Conservation (phyloP, 2,888 invertebrate genomes). For the Cerceris rybyensis region DNA sequence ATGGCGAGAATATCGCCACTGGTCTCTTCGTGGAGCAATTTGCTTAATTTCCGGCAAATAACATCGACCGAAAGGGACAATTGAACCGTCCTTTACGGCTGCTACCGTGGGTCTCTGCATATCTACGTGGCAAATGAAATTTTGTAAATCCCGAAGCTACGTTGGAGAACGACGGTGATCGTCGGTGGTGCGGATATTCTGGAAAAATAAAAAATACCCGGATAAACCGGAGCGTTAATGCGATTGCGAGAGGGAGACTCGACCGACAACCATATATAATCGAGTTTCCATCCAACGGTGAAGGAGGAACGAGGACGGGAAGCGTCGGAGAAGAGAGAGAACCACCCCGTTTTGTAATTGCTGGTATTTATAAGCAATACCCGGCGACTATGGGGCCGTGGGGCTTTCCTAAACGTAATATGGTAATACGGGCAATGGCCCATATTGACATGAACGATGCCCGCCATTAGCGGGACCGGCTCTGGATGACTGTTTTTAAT, state of each 20-base stretch:
- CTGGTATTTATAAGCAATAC: constrained; percentile 81
- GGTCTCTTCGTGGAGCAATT: constrained; percentile 30
- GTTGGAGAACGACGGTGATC: constrained; percentile 4
- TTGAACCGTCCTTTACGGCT: background rate
- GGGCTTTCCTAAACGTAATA: constrained; percentile 76
- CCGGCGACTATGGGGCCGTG: constrained; percentile 62
- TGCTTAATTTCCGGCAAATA: constrained; percentile 28
- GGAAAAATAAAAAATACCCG: constrained; percentile 39
- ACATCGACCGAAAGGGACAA: no score
- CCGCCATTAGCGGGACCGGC: constrained; percentile 78
- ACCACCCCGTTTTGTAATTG: constrained; percentile 76
- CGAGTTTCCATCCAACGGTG: constrained; percentile 65
- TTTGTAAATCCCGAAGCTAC: constrained; percentile 34
- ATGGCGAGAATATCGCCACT: background rate
- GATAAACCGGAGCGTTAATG: constrained; percentile 65
- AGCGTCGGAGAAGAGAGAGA: constrained; percentile 5
- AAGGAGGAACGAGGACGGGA: constrained; percentile 42
- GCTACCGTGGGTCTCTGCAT: background rate
- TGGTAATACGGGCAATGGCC: constrained; percentile 82
- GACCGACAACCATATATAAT: constrained; percentile 66
- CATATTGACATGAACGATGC: constrained; percentile 82
- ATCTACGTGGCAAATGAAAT: constrained; percentile 38
- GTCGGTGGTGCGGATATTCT: constrained; percentile 21
- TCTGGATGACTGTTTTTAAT: constrained; percentile 81
- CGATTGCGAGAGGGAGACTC: constrained; percentile 62